phyloP scores from a whole-genome alignment of 2,797 vertebrate genomes.

The Rallus crepitans region DNA sequence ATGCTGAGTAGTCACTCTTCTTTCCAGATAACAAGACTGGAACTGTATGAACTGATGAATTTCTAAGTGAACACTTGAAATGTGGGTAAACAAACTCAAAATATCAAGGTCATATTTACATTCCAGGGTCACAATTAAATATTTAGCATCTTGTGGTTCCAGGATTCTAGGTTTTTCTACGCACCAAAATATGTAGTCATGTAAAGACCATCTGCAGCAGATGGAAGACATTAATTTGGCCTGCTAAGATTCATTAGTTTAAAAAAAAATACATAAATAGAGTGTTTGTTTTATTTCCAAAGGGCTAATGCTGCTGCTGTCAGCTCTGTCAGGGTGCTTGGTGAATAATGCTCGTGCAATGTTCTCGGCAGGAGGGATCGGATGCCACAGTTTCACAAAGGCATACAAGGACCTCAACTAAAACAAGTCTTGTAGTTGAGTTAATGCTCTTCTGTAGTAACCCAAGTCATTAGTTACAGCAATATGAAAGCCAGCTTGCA shows the following conservation, averaged over 20 bases:
- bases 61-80: slow-evolving; percentile 18
- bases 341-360: neutral
- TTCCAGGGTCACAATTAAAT: slow-evolving; percentile 24
- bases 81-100: slow-evolving; percentile 5
- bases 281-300: neutral
- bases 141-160: neutral
- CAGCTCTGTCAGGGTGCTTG: neutral
- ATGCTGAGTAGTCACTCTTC: neutral
- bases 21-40: neutral
- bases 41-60: neutral
- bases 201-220: slow-evolving; percentile 60
- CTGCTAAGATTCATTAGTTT: neutral
- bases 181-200: slow-evolving; percentile 10
- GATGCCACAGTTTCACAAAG: neutral
- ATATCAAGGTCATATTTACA: slow-evolving; percentile 12
- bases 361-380: neutral
- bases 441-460: neutral
- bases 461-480: neutral
- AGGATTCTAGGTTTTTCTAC: slow-evolving; percentile 13
- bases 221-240: slow-evolving; percentile 44
- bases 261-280: slow-evolving; percentile 17
- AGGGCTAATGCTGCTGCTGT: neutral
- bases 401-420: neutral
- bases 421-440: neutral
- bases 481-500: neutral